These are phyloP conservation scores for Pipra filicauda DNA, from an alignment of 2,113 vertebrate species.

Conservation along the genomic window DNA sequence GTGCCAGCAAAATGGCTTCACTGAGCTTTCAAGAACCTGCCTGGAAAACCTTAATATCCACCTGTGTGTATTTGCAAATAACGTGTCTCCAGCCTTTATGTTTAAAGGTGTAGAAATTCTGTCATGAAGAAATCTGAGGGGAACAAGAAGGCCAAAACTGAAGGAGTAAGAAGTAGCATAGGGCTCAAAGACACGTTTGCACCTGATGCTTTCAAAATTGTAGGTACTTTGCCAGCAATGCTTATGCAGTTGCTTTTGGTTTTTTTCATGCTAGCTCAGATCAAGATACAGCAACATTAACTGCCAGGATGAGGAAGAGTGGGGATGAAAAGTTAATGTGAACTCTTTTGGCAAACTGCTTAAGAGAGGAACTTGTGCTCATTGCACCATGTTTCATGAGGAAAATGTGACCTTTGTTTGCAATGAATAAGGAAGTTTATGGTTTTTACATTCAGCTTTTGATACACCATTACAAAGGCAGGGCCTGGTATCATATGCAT, in stretches of 20 bases:
- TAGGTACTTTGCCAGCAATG: background rate
- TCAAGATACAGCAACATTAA: background rate
- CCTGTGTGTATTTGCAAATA: background rate
- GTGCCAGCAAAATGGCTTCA: background rate
- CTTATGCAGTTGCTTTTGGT: background rate
- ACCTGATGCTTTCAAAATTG: background rate
- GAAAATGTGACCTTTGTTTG: background rate
- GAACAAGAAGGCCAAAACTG: background rate
- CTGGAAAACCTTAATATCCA: background rate
- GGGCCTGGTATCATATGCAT: background rate
- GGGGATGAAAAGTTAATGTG: background rate
- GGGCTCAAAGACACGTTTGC: background rate
- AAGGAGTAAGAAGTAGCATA: background rate
- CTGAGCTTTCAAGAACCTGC: background rate
- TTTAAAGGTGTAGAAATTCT: background rate
- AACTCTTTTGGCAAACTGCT: background rate
- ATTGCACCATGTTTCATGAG: background rate
- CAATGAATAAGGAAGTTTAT: background rate
- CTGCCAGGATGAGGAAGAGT: background rate
- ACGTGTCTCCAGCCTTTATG: background rate
- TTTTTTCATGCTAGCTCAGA: background rate
- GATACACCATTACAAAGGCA: background rate
- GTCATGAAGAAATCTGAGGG: background rate
- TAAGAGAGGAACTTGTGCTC: background rate
- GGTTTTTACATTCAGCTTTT: background rate